A percentile compares a stretch with the other conserved stretches of the same genome.
phyloP scores from a whole-genome alignment of 2,888 invertebrate genomes.

The Andrena marginata region DNA sequence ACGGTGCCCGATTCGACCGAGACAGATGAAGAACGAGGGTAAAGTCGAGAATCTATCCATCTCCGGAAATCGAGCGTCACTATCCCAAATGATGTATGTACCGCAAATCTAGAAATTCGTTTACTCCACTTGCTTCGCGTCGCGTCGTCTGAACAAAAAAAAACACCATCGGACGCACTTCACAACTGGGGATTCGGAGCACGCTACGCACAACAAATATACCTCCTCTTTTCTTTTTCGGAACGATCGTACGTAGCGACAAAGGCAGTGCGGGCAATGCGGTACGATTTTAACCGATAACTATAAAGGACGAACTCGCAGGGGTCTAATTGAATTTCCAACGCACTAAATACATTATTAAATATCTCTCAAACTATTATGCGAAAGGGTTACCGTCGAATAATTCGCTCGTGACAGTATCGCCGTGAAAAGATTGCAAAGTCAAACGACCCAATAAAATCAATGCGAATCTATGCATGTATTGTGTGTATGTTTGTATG shows the following conservation, averaged over 20 bases:
- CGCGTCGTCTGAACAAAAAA: not conserved
- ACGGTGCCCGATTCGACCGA: constrained; percentile 33
- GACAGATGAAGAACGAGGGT: constrained; percentile 33
- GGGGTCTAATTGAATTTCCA: too few relatives aligned
- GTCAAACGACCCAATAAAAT: too few relatives aligned
- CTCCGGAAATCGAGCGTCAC: not conserved
- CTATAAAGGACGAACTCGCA: not conserved
- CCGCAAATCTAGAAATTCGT: constrained; percentile 1
- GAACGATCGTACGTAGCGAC: not conserved
- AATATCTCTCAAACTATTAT: too few relatives aligned
- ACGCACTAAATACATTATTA: too few relatives aligned
- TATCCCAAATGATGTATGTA: constrained; percentile 3
- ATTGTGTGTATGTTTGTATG: too few relatives aligned
- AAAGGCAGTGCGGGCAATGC: not conserved
- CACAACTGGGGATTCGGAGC: constrained; percentile 24
- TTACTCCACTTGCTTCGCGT: constrained; percentile 6
- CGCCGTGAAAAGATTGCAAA: too few relatives aligned
- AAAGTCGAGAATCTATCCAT: constrained; percentile 30
- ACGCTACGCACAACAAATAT: constrained; percentile 18
- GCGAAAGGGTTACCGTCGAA: too few relatives aligned
- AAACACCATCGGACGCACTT: not conserved
- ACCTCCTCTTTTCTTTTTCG: constrained; percentile 23
- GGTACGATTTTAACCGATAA: not conserved
- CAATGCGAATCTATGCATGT: too few relatives aligned
- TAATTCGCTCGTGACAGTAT: too few relatives aligned